Percentiles rank a stretch among this genome's conserved stretches.
Conservation (phyloP, 2,113 vertebrate genomes). For the Oostethus manadensis region DNA sequence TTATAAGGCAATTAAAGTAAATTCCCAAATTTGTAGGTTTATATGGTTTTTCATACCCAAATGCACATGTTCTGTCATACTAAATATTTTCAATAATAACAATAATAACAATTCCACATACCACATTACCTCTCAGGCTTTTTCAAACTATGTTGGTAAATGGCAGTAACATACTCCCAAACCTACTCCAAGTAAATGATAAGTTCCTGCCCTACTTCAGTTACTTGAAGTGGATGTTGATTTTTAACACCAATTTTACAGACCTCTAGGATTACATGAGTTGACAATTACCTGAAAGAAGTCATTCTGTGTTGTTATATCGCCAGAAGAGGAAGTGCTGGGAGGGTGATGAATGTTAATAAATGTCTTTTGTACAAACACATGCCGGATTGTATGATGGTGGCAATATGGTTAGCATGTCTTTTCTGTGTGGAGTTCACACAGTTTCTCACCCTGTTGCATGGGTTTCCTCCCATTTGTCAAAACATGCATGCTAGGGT, state of each 20-base stretch:
- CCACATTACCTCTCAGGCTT: background rate
- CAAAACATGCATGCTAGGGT: no score
- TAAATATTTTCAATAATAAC: background rate
- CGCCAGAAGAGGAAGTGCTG: conserved; percentile 51
- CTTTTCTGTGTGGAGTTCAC: no score
- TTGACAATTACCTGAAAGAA: conserved; percentile 62
- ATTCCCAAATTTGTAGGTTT: no score
- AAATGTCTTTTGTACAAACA: conserved; percentile 69
- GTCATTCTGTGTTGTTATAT: conserved; percentile 39
- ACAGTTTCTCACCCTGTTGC: no score
- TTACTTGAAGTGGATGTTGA: conserved; percentile 49
- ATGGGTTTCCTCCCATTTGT: no score
- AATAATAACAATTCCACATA: background rate
- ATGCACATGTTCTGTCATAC: no score
- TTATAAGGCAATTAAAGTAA: no score
- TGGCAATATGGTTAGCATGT: no score
- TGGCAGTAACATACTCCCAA: background rate
- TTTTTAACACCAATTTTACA: conserved; percentile 52
- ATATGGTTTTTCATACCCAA: no score
- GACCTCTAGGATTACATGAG: conserved; percentile 23
- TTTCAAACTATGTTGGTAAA: background rate
- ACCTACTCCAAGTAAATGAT: conserved; percentile 3
- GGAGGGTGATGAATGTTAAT: conserved; percentile 58
- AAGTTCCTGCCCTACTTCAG: conserved; percentile 32
- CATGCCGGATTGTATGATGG: no score